Percentiles rank a stretch among this genome's conserved stretches.
Conservation (phyloP, 2,113 vertebrate genomes). For the Sminthopsis crassicaudata region DNA sequence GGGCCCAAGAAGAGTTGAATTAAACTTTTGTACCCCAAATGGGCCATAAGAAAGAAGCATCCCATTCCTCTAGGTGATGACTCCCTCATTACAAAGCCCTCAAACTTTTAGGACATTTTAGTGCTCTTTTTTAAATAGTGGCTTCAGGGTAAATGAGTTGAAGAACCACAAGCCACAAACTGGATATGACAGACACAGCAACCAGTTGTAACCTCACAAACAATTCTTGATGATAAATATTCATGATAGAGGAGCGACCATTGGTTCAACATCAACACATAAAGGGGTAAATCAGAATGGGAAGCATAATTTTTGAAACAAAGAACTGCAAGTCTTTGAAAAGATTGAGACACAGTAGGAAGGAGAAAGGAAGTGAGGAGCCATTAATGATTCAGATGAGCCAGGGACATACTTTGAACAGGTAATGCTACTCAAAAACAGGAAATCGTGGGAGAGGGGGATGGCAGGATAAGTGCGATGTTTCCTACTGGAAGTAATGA, state of each 20-base stretch:
- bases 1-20: background rate
- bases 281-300: background rate
- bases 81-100: background rate
- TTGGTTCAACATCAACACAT: background rate
- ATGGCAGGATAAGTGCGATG: accelerated
- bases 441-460: background rate
- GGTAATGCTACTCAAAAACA: accelerated
- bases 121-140: background rate
- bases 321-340: background rate
- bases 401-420: too few species aligned
- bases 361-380: too few species aligned
- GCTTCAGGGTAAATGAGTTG: background rate
- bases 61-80: background rate
- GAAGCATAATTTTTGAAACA: background rate
- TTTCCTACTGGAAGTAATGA: accelerated
- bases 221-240: background rate
- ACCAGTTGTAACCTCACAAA: background rate
- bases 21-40: background rate
- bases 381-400: too few species aligned
- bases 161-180: background rate
- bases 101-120: background rate
- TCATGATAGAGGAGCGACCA: background rate
- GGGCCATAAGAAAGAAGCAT: background rate
- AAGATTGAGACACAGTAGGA: accelerated
- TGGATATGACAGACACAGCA: background rate